These are phyloP conservation scores for Hoplostethus mediterraneus DNA, from an alignment of 2,797 vertebrate genomes.

Conservation along the genomic window DNA sequence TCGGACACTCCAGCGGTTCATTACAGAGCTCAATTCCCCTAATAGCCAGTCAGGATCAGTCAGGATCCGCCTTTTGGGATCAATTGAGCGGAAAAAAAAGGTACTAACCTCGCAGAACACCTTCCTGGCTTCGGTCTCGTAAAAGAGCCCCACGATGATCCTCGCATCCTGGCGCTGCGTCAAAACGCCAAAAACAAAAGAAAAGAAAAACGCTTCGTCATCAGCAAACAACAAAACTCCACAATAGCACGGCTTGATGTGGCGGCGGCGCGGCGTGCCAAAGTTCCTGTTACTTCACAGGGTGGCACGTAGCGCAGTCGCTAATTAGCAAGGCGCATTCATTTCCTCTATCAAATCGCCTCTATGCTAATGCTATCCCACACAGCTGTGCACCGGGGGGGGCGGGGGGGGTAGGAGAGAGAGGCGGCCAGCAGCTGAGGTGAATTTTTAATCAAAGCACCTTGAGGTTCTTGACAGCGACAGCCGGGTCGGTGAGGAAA, in stretches of 20 bases:
- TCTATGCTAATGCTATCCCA: constrained; percentile 75
- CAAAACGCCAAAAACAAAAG: constrained; percentile 8
- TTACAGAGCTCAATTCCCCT: constrained; percentile 48
- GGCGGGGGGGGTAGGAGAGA: no score
- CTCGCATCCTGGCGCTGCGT: constrained; percentile 93
- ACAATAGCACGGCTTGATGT: constrained; percentile 41
- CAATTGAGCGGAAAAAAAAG: constrained; percentile 33
- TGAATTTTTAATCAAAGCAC: constrained; percentile 86
- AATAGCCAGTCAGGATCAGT: constrained; percentile 46
- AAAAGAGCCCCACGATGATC: constrained; percentile 97
- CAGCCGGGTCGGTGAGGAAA: constrained; percentile 95
- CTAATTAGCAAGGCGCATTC: constrained; percentile 77
- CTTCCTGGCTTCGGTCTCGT: constrained; percentile 95
- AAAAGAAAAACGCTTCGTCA: constrained; percentile 38
- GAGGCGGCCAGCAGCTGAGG: constrained; percentile 62
- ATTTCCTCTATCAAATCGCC: constrained; percentile 79
- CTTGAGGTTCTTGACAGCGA: constrained; percentile 97
- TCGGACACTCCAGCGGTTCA: constrained; percentile 57
- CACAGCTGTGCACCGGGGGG: constrained; percentile 65
- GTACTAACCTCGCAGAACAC: constrained; percentile 94
- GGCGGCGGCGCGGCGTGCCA: constrained; percentile 38
- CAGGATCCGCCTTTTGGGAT: constrained; percentile 47
- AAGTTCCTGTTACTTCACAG: constrained; percentile 61
- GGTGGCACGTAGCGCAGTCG: constrained; percentile 50
- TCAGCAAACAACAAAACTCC: constrained; percentile 31